Evolutionary conservation across 1,140 invertebrate genomes (phyloP).

Genomic region (Wiebesia pumilae): DNA sequence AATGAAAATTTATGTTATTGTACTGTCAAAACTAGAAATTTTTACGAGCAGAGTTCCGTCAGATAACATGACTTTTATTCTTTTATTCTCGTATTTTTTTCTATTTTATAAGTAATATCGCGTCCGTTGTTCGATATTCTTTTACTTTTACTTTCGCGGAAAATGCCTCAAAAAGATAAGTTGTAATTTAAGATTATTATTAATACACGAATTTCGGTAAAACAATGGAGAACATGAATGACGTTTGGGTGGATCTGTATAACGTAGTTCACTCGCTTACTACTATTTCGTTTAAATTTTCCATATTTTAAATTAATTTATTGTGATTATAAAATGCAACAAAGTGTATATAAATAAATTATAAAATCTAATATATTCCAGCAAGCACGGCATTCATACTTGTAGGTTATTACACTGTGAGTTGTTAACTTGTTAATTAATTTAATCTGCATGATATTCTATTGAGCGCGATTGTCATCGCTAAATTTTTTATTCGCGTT

Average conservation of each 20-base stretch:
- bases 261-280: no score
- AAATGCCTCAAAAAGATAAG: background rate
- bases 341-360: no score
- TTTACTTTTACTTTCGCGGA: background rate
- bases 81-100: background rate
- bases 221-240: background rate
- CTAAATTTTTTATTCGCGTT: background rate
- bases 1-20: background rate
- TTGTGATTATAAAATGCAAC: no score
- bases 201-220: no score
- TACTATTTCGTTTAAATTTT: no score
- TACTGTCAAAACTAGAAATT: background rate
- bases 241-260: no score
- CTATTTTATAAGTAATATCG: background rate
- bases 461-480: background rate
- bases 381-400: no score
- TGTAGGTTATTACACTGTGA: no score
- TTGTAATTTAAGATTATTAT: background rate
- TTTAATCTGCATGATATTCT: background rate
- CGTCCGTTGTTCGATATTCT: background rate
- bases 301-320: no score
- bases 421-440: background rate
- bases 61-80: background rate
- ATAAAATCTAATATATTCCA: no score
- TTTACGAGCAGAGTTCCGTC: background rate